Evolutionary conservation across 2,113 vertebrate genomes (phyloP).

Genomic region (Lampris incognitus): DNA sequence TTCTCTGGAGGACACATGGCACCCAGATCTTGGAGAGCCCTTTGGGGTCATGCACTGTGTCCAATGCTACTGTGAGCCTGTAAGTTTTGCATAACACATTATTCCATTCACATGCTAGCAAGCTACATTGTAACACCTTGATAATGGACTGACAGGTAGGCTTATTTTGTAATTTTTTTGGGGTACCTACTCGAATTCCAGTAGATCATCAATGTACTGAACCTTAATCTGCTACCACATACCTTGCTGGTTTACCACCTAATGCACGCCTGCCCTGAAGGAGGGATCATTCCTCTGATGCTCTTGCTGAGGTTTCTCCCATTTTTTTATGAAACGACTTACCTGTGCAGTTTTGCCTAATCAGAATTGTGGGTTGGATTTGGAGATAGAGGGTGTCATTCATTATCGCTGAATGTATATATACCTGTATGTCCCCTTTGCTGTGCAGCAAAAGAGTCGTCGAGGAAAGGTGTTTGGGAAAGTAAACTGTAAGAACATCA

Average conservation of each 20-base stretch:
- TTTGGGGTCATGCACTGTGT: slow-evolving; percentile 97
- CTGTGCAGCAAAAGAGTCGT: slow-evolving; percentile 81
- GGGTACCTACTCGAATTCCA: too few species aligned
- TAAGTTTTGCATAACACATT: slow-evolving; percentile 71
- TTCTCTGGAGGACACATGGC: slow-evolving; percentile 92
- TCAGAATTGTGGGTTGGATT: too few species aligned
- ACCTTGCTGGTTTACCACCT: too few species aligned
- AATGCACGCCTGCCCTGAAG: too few species aligned
- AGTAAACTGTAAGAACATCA: slow-evolving; percentile 93
- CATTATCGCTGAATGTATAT: neutral
- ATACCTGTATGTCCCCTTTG: neutral
- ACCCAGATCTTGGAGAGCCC: slow-evolving; percentile 95
- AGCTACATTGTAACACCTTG: neutral
- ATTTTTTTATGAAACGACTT: too few species aligned
- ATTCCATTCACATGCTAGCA: neutral
- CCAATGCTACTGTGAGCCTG: slow-evolving; percentile 91
- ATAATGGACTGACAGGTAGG: too few species aligned
- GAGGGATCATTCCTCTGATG: too few species aligned
- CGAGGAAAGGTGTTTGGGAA: slow-evolving; percentile 80
- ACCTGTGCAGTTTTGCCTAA: too few species aligned
- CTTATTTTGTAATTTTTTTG: too few species aligned
- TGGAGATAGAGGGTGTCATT: neutral
- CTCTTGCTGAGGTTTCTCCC: too few species aligned
- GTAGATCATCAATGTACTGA: too few species aligned
- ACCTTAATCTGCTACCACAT: too few species aligned